Base-by-base conservation (phyloP, 1,140 invertebrate genomes). In the Teleogryllus occipitalis region DNA sequence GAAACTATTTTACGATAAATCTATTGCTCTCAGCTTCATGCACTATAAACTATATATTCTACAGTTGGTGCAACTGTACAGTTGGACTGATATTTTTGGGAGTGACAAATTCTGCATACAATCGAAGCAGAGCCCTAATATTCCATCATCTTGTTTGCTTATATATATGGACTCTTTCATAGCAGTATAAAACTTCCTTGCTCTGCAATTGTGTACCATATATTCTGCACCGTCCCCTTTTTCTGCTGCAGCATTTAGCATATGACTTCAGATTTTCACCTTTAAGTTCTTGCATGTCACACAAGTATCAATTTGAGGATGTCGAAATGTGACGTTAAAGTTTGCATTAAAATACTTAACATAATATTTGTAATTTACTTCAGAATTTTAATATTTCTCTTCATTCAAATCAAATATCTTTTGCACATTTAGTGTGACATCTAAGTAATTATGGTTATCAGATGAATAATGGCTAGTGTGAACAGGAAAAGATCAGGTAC, bases 91-190 rank as follows among this genome's bases (percentile, higher is more conserved):
- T 39, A 77, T 39, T 46, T 77, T 27, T 21, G 76, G 76, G 27
- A 77, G 76, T 22, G 76, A n/a, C 14, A 77, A 46, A 77, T 77
- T 77, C 8, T 77, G 76, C 76, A 22, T 77, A 77, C 47, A 77
- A 10, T 77, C 76, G n/a, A n/a, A n/a, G n/a, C n/a, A n/a, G n/a
- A n/a, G n/a, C n/a, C n/a, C n/a, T n/a, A n/a, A n/a, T n/a, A 77
- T 46, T 46, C 14, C 76, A 47, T 77, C 76, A 46, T 15, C 47
- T 77, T 77, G 7, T 77, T 77, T 12, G 27, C 47, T 77, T 47
- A 77, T 77, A 47, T 27, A 47, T 77, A n/a, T 77, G 76, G 22
- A 22, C n/a, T 77, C 76, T 46, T 8, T 8, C 76, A 77, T 46
- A 22, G 76, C 27, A 12, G 22, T 77, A 77, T 77, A 77, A 77